Conservation (phyloP, 2,113 vertebrate genomes). For the Cygnus buccinator region DNA sequence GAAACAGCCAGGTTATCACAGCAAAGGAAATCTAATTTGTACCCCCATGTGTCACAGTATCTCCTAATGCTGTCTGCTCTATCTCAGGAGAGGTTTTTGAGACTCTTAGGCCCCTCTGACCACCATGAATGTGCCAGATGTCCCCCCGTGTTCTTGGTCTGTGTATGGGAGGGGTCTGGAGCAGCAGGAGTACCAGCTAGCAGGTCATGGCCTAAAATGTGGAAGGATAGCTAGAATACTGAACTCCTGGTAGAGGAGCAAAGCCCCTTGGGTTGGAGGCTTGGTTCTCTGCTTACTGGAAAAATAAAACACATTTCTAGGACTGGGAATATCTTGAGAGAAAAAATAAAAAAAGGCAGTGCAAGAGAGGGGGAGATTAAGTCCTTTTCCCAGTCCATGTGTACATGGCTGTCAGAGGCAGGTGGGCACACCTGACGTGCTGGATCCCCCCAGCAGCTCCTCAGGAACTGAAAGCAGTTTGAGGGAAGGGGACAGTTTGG, state of each 20-base stretch:
- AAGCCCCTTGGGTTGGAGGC: neutral
- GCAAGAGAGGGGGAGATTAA: neutral
- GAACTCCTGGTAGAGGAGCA: neutral
- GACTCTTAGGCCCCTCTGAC: neutral
- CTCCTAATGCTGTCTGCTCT: neutral
- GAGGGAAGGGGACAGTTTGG: neutral
- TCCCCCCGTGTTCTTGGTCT: neutral
- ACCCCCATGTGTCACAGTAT: fast-evolving
- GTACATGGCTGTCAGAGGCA: neutral
- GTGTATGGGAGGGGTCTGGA: neutral
- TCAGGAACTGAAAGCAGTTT: neutral
- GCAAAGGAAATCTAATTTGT: neutral
- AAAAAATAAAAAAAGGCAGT: neutral
- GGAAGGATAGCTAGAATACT: neutral
- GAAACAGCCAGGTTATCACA: neutral
- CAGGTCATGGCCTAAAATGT: neutral
- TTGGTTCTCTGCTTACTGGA: neutral
- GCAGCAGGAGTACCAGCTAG: neutral
- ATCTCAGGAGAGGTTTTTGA: neutral
- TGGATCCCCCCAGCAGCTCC: slow-evolving; percentile 5
- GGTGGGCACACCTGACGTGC: neutral
- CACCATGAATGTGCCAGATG: neutral
- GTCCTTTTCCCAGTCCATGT: neutral
- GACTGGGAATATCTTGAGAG: neutral
- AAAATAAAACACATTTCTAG: neutral